A percentile compares a stretch with the other conserved stretches of the same genome.
Conservation (phyloP, 2,888 invertebrate species). For the Nezara viridula region DNA sequence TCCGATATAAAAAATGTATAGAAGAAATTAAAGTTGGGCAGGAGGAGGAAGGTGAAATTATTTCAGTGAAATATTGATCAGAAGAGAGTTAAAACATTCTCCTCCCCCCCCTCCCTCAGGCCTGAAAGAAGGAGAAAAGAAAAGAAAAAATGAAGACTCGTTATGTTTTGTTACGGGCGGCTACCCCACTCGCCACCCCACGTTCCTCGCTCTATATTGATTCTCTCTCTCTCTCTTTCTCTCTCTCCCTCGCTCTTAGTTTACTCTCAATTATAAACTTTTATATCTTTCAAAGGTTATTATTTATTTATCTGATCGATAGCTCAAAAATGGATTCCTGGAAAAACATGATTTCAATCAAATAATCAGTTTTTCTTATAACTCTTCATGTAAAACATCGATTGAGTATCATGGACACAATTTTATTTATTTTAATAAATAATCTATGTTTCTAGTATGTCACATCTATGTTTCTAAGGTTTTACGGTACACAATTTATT, state of each 20-base stretch:
- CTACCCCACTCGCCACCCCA: conserved; percentile 32
- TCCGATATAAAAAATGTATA: conserved; percentile 57
- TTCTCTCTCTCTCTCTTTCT: conserved; percentile 2
- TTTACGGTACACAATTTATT: no score
- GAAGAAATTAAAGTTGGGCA: conserved; percentile 57
- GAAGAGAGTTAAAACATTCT: conserved; percentile 55
- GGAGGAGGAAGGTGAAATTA: conserved; percentile 52
- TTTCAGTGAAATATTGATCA: conserved; percentile 57
- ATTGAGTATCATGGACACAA: no score
- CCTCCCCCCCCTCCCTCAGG: neutral
- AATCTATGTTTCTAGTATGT: no score
- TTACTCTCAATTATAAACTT: conserved; percentile 49
- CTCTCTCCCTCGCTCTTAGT: conserved; percentile 4
- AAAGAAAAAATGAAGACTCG: conserved; percentile 52
- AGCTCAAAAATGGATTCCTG: neutral
- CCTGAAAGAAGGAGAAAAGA: conserved; percentile 57
- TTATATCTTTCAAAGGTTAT: neutral
- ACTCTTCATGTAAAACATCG: no score
- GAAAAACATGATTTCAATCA: neutral
- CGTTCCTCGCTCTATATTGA: conserved; percentile 44
- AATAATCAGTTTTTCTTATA: no score
- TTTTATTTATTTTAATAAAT: no score
- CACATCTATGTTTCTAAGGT: no score
- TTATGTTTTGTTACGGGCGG: conserved; percentile 55
- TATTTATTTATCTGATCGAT: neutral